phyloP scores from a whole-genome alignment of 1,140 invertebrate genomes.

The Cotesia glomerata region DNA sequence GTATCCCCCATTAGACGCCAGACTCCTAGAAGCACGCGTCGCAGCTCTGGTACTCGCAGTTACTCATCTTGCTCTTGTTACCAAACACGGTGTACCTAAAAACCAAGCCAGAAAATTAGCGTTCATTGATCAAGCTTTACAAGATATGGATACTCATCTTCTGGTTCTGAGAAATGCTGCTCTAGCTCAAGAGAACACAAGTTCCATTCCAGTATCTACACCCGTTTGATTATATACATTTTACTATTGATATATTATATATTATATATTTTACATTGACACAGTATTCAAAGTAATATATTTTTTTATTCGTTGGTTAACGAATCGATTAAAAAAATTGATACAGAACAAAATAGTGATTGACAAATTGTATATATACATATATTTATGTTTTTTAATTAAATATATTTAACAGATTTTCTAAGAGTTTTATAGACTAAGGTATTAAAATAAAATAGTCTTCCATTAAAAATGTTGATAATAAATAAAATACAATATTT shows the following conservation, averaged over 20 bases:
- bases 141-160: constrained; percentile 74
- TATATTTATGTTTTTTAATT: not conserved
- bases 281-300: too few species aligned
- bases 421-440: constrained; percentile 1
- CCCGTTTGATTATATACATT: constrained; percentile 39
- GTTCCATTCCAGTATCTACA: constrained; percentile 56
- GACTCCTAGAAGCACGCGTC: constrained; percentile 74
- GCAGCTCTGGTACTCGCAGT: constrained; percentile 74
- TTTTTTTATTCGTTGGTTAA: too few species aligned
- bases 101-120: constrained; percentile 60
- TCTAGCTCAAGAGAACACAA: constrained; percentile 62
- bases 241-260: not conserved
- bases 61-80: constrained; percentile 70
- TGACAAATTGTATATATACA: too few species aligned
- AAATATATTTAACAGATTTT: constrained; percentile 11
- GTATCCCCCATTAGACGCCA: constrained; percentile 76
- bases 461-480: constrained; percentile 4
- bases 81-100: constrained; percentile 64
- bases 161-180: constrained; percentile 66
- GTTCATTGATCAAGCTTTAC: constrained; percentile 74
- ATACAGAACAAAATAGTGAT: too few species aligned
- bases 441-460: not conserved
- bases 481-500: not conserved
- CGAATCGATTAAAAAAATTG: too few species aligned
- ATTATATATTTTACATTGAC: not conserved